Evolutionary conservation across 2,888 invertebrate species (phyloP), one percentile per base, ranked within the genome.

Genomic region (Deilephila elpenor): DNA sequence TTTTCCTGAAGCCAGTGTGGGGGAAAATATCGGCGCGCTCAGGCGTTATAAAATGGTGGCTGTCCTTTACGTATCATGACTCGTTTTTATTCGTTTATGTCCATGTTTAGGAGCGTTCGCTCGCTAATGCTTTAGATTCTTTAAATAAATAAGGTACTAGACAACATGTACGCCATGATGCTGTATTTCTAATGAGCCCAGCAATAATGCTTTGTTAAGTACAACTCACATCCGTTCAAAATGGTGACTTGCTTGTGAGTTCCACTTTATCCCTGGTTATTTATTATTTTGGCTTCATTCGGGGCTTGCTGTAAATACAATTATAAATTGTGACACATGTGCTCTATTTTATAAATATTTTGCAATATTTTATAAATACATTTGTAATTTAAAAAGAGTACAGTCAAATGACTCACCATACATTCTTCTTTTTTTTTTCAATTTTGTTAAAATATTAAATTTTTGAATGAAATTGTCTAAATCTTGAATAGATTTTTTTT

Each of bases 141-240:
- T 81, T 83, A 78, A 81, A 82, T 85, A 87, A 88, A 88, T 83
- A 86, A 78, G 80, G 82, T 74, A 78, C 78, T 80, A 82, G 75
- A 79, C 86, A 85, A 85, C 82, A 76, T 82, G 75, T 78, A 81
- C 79, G 78, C 79, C 81, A 82, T 84, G 77, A 86, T 89, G 79
- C 85, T 86, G 80, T 86, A 86, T 86, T 86, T 84, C 75, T 80
- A 84, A 81, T 78, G 81, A 83, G 78, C 80, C 83, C 84, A 83
- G 88, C 84, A 88, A 89, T 88, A 91, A 90, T 89, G 92, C 93
- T 89, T 93, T 93, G 93, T 94, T 91, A 86, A 90, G 85, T 90
- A 87, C 89, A 87, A 89, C 88, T 90, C 90, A 93, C 92, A 92
- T 94, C 95, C 95, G 95, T 95, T 96, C 96, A 96, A 96, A 96